phyloP scores from a whole-genome alignment of 2,797 vertebrate genomes.

The Lerista edwardsae region DNA sequence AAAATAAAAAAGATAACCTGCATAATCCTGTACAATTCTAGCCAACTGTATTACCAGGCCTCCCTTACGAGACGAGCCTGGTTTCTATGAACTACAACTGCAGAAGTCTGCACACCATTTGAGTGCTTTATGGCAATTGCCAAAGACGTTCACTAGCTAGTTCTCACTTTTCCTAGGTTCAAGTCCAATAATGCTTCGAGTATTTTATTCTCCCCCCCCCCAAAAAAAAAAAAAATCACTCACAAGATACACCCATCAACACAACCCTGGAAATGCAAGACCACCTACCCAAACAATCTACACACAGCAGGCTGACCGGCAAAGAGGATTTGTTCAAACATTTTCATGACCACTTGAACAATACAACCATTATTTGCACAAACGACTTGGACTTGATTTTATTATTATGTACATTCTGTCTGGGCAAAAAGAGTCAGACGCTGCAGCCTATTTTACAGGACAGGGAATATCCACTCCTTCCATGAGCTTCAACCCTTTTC shows the following conservation, averaged over 20 bases:
- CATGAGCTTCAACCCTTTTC: conserved; percentile 22
- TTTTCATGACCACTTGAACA: conserved; percentile 36
- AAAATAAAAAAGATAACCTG: no score
- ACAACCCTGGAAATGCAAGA: conserved; percentile 24
- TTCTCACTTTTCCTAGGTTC: neutral
- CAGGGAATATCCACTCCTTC: neutral
- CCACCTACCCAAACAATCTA: conserved; percentile 19
- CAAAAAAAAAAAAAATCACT: neutral
- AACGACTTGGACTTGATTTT: conserved; percentile 25
- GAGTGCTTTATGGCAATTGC: neutral
- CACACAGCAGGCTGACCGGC: conserved; percentile 1
- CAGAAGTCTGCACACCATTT: conserved; percentile 34
- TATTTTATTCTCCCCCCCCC: conserved; percentile 15
- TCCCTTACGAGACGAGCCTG: conserved; percentile 17
- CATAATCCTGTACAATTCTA: conserved; percentile 1
- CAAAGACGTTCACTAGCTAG: neutral
- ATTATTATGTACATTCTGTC: conserved; percentile 22
- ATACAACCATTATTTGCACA: conserved; percentile 37
- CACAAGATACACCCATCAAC: conserved; percentile 15
- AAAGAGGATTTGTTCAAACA: conserved; percentile 32
- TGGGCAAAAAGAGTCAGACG: conserved; percentile 11
- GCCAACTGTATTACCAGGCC: neutral
- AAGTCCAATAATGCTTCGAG: neutral
- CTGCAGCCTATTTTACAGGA: neutral
- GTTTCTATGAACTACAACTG: conserved; percentile 41